Evolutionary conservation across 2,797 vertebrate genomes (phyloP).

Genomic region (Characodon lateralis): DNA sequence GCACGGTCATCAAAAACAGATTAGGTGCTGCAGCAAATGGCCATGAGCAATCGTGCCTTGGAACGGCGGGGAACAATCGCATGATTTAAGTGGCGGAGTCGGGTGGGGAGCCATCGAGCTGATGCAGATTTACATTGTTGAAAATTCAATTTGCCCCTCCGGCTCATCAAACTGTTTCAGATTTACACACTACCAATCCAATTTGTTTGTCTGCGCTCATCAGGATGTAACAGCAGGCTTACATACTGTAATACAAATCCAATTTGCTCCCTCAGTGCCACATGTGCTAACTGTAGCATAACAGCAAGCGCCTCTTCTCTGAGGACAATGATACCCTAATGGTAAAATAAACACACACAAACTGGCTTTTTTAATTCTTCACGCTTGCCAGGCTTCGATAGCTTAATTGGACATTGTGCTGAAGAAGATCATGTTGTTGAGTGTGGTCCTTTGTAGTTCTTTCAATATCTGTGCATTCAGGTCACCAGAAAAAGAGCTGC

Average conservation of each 20-base stretch:
- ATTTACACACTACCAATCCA: constrained; percentile 88
- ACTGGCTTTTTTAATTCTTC: constrained; percentile 53
- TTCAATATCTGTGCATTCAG: constrained; percentile 12
- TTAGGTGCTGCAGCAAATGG: constrained; percentile 83
- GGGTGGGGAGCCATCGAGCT: constrained; percentile 81
- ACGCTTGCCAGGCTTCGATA: constrained; percentile 32
- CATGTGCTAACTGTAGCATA: constrained; percentile 67
- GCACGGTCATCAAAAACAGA: constrained; percentile 85
- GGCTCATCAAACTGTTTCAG: constrained; percentile 85
- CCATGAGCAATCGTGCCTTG: constrained; percentile 79
- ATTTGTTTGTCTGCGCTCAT: constrained; percentile 86
- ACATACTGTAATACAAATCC: constrained; percentile 85
- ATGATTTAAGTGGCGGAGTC: constrained; percentile 79
- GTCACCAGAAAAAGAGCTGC: background rate
- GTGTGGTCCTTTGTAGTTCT: constrained; percentile 6
- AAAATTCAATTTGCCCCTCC: constrained; percentile 88
- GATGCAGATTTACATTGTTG: constrained; percentile 88
- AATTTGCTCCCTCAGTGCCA: constrained; percentile 88
- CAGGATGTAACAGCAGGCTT: constrained; percentile 61
- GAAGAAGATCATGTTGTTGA: constrained; percentile 27
- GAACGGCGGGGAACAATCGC: constrained; percentile 83
- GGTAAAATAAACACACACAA: constrained; percentile 71
- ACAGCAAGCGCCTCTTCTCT: constrained; percentile 42
- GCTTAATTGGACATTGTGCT: constrained; percentile 57
- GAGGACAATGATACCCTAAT: constrained; percentile 49